Evolutionary conservation across 2,888 invertebrate genomes (phyloP).

Genomic region (Himalopsyche japonica): DNA sequence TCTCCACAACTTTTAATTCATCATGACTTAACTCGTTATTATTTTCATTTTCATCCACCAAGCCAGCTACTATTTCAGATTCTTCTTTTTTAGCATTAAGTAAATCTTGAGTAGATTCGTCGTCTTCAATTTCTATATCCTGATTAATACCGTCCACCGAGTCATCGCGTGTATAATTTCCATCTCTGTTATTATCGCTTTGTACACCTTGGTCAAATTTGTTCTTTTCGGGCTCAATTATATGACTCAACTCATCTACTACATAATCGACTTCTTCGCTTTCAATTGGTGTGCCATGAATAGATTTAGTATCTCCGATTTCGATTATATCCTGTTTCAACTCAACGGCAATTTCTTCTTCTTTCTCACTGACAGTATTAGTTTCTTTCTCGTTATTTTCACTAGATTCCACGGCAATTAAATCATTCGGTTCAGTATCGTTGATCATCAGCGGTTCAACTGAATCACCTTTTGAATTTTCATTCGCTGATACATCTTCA

Average conservation of each 20-base stretch:
- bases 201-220: not conserved
- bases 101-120: not conserved
- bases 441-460: too few species aligned
- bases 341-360: not conserved
- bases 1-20: not conserved
- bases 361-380: not conserved
- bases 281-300: not conserved
- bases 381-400: not conserved
- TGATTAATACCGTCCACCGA: not conserved
- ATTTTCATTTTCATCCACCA: not conserved
- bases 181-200: not conserved
- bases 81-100: not conserved
- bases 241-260: not conserved
- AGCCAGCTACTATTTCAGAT: not conserved
- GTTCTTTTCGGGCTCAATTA: not conserved
- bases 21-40: not conserved
- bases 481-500: not conserved
- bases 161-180: too few species aligned
- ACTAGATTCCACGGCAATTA: not conserved
- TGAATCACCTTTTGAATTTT: not conserved
- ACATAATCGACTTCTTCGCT: not conserved
- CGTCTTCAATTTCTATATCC: not conserved
- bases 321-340: not conserved
- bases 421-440: not conserved
- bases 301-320: not conserved